Base-by-base conservation (phyloP, 2,888 invertebrate genomes). In the Schrankia costaestrigalis region DNA sequence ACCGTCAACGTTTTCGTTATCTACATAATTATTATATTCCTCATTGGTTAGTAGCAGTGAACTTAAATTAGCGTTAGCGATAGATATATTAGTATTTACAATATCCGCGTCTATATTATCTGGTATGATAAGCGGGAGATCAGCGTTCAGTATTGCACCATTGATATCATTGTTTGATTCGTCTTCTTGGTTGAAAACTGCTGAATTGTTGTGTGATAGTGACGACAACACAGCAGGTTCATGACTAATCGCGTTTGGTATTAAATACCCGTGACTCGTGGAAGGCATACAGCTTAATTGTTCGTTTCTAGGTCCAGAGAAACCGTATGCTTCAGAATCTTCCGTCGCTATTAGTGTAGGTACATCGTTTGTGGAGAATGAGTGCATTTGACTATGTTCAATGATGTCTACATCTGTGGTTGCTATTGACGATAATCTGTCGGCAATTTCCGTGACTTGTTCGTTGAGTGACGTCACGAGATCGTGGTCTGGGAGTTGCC, bases 191-290 rank as follows among this genome's bases (percentile, higher is more conserved):
- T 79, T 83, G 56, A 86, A 87, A 2, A 88, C 73, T 0, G 80
- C 80, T 0, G 86, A 83, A 35, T 83, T 86, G 37, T 88, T 89
- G 21, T 87, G 86, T 0, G 89, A 87, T 11, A 90, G 59, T 0
- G 90, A 85, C 0, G 89, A 88, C 12, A 90, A 60, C 0, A 91
- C 90, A 0, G 80, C 89, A 0, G 88, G 87, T 45, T 90, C 90
- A 45, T 90, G 90, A 26, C 89, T 89, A 26, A 91, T 90, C 0
- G 90, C 90, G 47, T 90, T 90, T 5, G 92, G 90, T 64, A 93
- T 89, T 26, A 92, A 69, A 67, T 91, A 92, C 11, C 90, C 90
- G 44, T 92, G 92, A 52, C 89, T 89, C 0, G 91, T 92, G 0
- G 92, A 92, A 2, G 91, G 90, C 62, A 91, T 81, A 49, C 88